Conservation (phyloP, 1,140 invertebrate genomes). For the Meloidogyne hapla region DNA sequence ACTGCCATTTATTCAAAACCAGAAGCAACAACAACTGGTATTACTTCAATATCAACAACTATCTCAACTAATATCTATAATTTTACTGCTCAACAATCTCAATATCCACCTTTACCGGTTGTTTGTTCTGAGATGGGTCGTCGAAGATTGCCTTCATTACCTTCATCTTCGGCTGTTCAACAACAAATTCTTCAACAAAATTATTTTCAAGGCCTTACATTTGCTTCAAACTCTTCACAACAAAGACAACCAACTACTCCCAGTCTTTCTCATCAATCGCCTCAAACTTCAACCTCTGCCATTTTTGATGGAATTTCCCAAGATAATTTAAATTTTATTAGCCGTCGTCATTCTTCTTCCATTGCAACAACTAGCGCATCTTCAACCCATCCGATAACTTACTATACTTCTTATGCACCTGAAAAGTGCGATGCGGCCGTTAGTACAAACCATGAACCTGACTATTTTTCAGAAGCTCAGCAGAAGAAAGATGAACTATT, state of each 20-base stretch:
- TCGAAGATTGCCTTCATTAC: slow-evolving; percentile 60
- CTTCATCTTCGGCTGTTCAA: slow-evolving; percentile 23
- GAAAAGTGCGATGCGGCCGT: slow-evolving; percentile 34
- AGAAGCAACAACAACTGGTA: neutral
- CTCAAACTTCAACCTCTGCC: neutral
- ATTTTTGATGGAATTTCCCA: neutral
- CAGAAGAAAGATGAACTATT: neutral
- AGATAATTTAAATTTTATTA: neutral
- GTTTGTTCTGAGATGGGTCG: slow-evolving; percentile 55
- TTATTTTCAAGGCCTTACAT: slow-evolving; percentile 12
- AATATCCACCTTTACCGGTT: slow-evolving; percentile 8
- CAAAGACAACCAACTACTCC: neutral
- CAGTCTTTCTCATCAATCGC: neutral
- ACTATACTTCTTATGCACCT: slow-evolving; percentile 48
- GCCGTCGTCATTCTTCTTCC: slow-evolving; percentile 6
- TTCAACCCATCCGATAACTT: slow-evolving; percentile 34
- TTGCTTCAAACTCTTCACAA: neutral
- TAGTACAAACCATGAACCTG: neutral
- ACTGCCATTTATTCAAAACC: slow-evolving; percentile 14
- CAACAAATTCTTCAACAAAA: slow-evolving; percentile 35
- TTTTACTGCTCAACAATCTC: neutral
- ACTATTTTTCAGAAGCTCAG: neutral
- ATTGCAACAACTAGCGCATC: slow-evolving; percentile 15
- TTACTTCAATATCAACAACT: neutral
- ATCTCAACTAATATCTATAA: too few relatives aligned